These are phyloP conservation scores for Puntigrus tetrazona DNA, from an alignment of 2,113 vertebrate species.

Conservation along the genomic window DNA sequence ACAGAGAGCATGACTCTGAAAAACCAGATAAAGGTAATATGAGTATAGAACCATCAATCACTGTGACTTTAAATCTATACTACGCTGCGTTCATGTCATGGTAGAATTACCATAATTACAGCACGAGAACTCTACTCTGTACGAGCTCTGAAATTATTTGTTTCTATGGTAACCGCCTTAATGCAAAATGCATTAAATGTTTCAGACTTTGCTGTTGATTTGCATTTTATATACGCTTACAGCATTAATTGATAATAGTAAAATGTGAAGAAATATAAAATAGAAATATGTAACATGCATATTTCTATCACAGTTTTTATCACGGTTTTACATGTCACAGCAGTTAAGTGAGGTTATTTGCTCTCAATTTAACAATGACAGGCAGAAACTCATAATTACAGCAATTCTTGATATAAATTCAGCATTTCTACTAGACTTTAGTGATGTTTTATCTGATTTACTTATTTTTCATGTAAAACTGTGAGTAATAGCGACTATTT, in stretches of 20 bases:
- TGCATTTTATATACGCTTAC: not conserved
- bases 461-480: not conserved
- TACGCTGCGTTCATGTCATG: not conserved
- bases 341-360: not conserved
- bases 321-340: not conserved
- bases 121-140: not conserved
- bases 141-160: not conserved
- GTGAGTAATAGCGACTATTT: not conserved
- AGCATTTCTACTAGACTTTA: not conserved
- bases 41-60: not conserved
- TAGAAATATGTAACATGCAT: not conserved
- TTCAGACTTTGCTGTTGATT: not conserved
- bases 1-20: slow-evolving; percentile 87
- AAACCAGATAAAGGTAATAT: slow-evolving; percentile 84
- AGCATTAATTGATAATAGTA: not conserved
- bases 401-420: not conserved
- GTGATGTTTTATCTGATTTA: not conserved
- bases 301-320: not conserved
- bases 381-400: not conserved
- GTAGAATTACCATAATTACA: not conserved
- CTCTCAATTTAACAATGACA: not conserved
- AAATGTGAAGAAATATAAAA: not conserved
- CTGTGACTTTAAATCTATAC: not conserved
- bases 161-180: not conserved
- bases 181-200: not conserved